These are phyloP conservation scores for Holacanthella duospinosa DNA, from an alignment of 2,888 invertebrate species.

Conservation along the genomic window DNA sequence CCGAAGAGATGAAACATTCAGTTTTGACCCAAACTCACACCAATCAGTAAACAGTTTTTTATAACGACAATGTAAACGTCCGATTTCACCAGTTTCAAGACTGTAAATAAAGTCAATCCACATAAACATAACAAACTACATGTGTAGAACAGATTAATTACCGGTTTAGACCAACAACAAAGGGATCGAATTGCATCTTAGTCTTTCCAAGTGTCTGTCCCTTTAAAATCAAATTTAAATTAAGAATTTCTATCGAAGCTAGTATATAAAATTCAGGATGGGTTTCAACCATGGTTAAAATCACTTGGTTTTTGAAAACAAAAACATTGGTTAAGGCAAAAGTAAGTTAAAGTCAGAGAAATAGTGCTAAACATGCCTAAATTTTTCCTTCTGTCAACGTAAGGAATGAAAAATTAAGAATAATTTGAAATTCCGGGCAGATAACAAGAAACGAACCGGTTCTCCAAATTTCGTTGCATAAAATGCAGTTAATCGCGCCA, in stretches of 20 bases:
- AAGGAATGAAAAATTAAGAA: neutral
- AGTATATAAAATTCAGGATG: neutral
- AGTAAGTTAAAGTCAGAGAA: neutral
- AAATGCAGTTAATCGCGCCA: too few relatives aligned
- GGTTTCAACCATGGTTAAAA: too few relatives aligned
- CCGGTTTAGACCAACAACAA: constrained; percentile 8
- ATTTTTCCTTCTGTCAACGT: neutral
- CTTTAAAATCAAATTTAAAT: neutral
- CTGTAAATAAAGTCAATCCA: constrained; percentile 15
- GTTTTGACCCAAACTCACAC: constrained; percentile 51
- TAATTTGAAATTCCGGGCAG: too few relatives aligned
- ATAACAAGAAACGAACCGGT: too few relatives aligned
- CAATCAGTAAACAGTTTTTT: constrained; percentile 48
- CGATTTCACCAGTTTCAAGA: constrained; percentile 48
- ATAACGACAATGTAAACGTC: constrained; percentile 49
- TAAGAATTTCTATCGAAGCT: neutral
- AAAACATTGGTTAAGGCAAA: neutral
- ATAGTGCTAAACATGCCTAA: neutral
- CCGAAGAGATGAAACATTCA: constrained; percentile 48
- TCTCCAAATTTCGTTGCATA: too few relatives aligned
- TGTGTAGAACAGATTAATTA: neutral
- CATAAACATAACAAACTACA: neutral
- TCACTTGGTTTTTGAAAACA: neutral
- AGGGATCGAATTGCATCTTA: constrained; percentile 9
- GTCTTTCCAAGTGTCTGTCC: neutral